Evolutionary conservation across 2,888 invertebrate species (phyloP).

Genomic region (Acleris holmiana): DNA sequence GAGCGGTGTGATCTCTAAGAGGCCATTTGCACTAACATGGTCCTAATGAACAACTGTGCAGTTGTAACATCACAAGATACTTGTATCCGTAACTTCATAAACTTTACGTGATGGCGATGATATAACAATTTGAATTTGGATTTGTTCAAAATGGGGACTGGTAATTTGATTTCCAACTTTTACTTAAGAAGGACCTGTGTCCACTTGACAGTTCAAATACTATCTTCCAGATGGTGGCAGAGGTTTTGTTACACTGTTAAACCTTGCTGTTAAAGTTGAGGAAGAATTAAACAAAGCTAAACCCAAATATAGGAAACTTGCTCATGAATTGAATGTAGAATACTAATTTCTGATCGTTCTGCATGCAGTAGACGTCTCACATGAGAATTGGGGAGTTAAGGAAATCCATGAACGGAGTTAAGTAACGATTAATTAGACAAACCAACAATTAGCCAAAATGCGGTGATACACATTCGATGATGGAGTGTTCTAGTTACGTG

Average conservation of each 20-base stretch:
- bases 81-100: no score
- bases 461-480: slow-evolving; percentile 57
- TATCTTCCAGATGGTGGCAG: no score
- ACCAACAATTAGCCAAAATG: slow-evolving; percentile 66
- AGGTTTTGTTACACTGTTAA: neutral
- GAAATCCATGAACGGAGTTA: slow-evolving; percentile 44
- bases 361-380: slow-evolving; percentile 16
- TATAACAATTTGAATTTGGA: no score
- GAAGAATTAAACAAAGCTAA: slow-evolving; percentile 2
- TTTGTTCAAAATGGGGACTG: no score
- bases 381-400: neutral
- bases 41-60: no score
- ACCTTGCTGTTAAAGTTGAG: neutral
- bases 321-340: slow-evolving; percentile 4
- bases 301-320: slow-evolving; percentile 8
- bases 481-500: slow-evolving; percentile 68
- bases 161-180: no score
- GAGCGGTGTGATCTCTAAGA: no score
- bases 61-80: no score
- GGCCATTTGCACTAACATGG: no score
- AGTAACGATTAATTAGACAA: slow-evolving; percentile 61
- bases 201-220: no score
- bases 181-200: no score
- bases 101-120: no score
- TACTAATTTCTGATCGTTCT: slow-evolving; percentile 9